Base-by-base conservation (phyloP, 37 sponge, comb jelly and placozoan species). In the Ephydatia muelleri region DNA sequence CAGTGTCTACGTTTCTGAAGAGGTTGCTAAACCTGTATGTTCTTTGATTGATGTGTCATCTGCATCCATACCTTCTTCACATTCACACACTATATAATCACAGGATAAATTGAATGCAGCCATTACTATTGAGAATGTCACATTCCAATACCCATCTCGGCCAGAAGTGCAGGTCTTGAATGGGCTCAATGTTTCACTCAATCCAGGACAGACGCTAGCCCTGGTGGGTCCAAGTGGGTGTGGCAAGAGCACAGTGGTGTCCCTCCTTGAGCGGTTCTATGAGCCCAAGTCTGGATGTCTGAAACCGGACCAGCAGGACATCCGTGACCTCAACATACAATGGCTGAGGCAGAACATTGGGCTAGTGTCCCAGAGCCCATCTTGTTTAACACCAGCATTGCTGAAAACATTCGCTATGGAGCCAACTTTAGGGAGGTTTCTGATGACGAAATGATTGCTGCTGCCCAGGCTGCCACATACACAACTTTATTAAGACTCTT, bases 171-270 rank as follows among this genome's bases (percentile, higher is more conserved):
- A 76, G 27, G 93, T 95, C 14, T 83, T 95, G 79, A 79, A 83
- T 68, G 93, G 91, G 31, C 38, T 83, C 12, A 77, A 32, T 38
- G 26, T 94, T 33, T 19, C 65, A 4, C 77, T 92, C 35, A 81
- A 89, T 32, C 76, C 82, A n/a, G 96, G 96, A n/a, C 92, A 95
- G 76, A 95, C 93, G 28, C 35, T 95, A 22, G 96, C 96, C 25
- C 83, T 95, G 38, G 96, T 95, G 69, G 96, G 96, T 5, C 82
- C 90, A 65, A 90, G 91, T 85, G 96, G 96, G 34, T 90, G 96
- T 89, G 96, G 96, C 21, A 95, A 95, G 85, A 93, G 93, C 83
- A 95, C 96, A 23, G 49, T 88, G 23, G 91, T 95, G 34, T 87
- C 93, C n/a, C 91, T 95, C 22, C 39, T 92, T 21, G 91, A 95